Conservation (phyloP, 2,888 invertebrate genomes). For the Dione juno region DNA sequence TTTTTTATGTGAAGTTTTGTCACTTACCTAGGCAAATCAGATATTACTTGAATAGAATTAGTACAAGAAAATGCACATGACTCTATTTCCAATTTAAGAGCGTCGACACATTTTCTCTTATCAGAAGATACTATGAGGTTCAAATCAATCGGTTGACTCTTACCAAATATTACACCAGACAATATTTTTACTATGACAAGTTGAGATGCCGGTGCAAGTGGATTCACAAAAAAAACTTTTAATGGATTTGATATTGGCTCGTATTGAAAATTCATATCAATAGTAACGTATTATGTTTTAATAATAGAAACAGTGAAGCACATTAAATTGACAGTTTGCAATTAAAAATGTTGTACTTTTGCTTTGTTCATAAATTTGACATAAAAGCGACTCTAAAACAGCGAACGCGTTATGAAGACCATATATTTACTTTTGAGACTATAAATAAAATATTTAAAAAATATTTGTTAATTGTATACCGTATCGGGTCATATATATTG, state of each 20-base stretch:
- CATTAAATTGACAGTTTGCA: slow-evolving; percentile 1
- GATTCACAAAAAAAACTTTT: slow-evolving; percentile 66
- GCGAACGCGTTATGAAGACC: too few species aligned
- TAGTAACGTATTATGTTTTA: not conserved
- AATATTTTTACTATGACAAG: slow-evolving; percentile 64
- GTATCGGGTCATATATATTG: too few species aligned
- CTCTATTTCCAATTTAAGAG: slow-evolving; percentile 59
- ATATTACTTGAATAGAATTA: slow-evolving; percentile 60
- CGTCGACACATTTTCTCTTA: slow-evolving; percentile 57
- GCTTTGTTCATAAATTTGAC: slow-evolving; percentile 8
- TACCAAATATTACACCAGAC: slow-evolving; percentile 66
- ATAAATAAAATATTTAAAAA: too few species aligned
- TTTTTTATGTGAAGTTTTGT: too few species aligned
- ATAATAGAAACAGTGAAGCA: not conserved
- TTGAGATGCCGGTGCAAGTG: slow-evolving; percentile 59
- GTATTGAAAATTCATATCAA: slow-evolving; percentile 51
- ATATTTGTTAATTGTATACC: too few species aligned
- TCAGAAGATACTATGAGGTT: slow-evolving; percentile 66
- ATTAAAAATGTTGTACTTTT: not conserved
- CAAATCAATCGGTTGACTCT: slow-evolving; percentile 60
- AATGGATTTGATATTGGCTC: slow-evolving; percentile 53
- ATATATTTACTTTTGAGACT: too few species aligned
- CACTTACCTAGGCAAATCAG: slow-evolving; percentile 68
- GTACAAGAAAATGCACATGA: slow-evolving; percentile 63
- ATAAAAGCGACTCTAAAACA: not conserved